Evolutionary conservation across 2,797 vertebrate species (phyloP), one percentile per base, ranked within the genome.

Genomic region (Lycodopsis pacificus): DNA sequence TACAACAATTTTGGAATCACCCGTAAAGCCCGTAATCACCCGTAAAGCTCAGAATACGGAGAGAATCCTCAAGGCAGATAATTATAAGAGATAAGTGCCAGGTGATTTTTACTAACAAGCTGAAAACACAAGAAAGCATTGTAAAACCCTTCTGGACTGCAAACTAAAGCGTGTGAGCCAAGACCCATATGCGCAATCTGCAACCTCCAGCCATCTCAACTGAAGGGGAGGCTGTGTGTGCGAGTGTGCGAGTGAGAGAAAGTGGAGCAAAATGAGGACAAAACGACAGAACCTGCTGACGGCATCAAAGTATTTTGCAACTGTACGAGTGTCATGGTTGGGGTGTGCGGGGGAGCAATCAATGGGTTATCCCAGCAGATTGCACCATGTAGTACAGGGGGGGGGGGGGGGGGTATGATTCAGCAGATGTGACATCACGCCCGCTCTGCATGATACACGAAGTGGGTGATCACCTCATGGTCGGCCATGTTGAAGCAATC

Each of bases 391-490:
- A 54, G 79, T 42, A 53, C 44, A 10, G 57, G 83, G 74, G 25
- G 25, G 73, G 75, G 75, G 8, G 57, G 83, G 74, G 25, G 25
- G 73, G 75, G 75, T 65, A 82, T 90, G 90, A 93, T 46, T 92
- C 87, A 93, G 79, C 59, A 77, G 22, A 46, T 72, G 72, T 91
- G 88, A 92, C 79, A 79, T 91, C 86, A 91, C 54, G 51, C 65
- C 71, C 20, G 53, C 74, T 61, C 86, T 77, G 86, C 49, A 4
- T 89, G 90, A 90, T 57, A 82, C 90, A 90, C 83, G 86, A 90
- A 88, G 71, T 34, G 44, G 57, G 65, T 73, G 93, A 93, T 89
- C 92, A 91, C 91, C 92, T 87, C 86, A 44, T 11, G 10, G 88
- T 32, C 0, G 30, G 36, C 70, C 54, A 67, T 76, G 86, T 51